A percentile compares a stretch with the other conserved stretches of the same genome.
These are phyloP conservation scores for Pogoniulus pusillus DNA, from an alignment of 2,797 vertebrate genomes.

Conservation along the genomic window DNA sequence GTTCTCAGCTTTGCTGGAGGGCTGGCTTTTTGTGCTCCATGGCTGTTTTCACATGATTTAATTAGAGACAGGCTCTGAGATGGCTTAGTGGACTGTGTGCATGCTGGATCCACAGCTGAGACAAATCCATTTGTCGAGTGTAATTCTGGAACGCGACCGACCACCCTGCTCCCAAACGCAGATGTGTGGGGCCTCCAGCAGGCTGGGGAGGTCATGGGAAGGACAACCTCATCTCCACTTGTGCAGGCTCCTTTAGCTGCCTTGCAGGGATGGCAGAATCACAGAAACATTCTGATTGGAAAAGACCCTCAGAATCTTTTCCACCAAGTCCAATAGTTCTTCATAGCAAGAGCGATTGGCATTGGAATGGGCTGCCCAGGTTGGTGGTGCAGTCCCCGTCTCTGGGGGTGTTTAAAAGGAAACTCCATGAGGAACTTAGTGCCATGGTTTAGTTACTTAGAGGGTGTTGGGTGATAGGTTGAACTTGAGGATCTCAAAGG, in stretches of 20 bases:
- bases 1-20: neutral
- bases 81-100: neutral
- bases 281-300: too few species aligned
- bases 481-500: too few species aligned
- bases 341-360: too few species aligned
- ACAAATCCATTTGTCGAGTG: neutral
- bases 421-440: too few species aligned
- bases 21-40: neutral
- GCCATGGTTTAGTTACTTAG: too few species aligned
- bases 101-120: neutral
- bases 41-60: neutral
- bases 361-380: too few species aligned
- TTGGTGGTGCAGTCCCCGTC: too few species aligned
- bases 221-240: accelerated
- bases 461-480: too few species aligned
- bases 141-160: neutral
- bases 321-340: too few species aligned
- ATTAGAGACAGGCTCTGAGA: neutral
- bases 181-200: accelerated
- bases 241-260: neutral
- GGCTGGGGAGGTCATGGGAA: neutral
- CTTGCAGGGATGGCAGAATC: neutral
- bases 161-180: accelerated
- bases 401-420: too few species aligned
- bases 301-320: too few species aligned